Evolutionary conservation across 2,113 vertebrate species (phyloP), one percentile per base, ranked within the genome.

Genomic region (Haplochromis vanheusdeni): DNA sequence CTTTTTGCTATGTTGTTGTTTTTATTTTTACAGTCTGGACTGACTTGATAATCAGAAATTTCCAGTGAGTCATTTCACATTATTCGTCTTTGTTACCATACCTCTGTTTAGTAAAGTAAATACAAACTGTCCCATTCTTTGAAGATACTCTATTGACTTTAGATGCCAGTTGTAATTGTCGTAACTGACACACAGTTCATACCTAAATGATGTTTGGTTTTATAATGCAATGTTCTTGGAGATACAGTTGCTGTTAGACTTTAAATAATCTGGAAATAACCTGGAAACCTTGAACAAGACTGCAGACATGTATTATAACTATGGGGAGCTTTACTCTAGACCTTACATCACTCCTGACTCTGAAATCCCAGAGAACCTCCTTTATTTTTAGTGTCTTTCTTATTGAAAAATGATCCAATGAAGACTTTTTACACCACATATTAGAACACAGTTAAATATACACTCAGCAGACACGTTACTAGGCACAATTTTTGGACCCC

Each of bases 351-450:
- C 97, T 14, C 89, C 94, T 0, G 92, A 95, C 56, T 96, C 96
- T 6, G 92, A 85, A 31, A 97, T 99, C 89, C 95, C 97, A 2
- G 79, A 92, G 80, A 83, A 97, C 85, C 93, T 97, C 79, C 96
- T 99, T 55, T 92, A 86, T 40, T 95, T 99, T 6, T 92, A 93
- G 98, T 98, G 99, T 98, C 98, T 97, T 90, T 56, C 21, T 49
- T 42, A 16, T 68, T 40, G n/a, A 68, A 68, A 68, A 68, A 40
- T 23, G 3, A 68, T 40, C 35, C n/a, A 40, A 4, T 1, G 7
- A 68, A 68, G 62, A 14, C 33, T 21, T 40, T 40, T 14, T 68
- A 68, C 19, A 2, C 19, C 19, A 68, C 35, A 68, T 40, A 37
- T 68, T 68, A 68, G 33, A 68, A 68, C 35, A 40, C 33, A 14